These are phyloP conservation scores for Brachionus asplanchnoidis DNA, from an alignment of 1,140 invertebrate genomes.

Conservation along the genomic window DNA sequence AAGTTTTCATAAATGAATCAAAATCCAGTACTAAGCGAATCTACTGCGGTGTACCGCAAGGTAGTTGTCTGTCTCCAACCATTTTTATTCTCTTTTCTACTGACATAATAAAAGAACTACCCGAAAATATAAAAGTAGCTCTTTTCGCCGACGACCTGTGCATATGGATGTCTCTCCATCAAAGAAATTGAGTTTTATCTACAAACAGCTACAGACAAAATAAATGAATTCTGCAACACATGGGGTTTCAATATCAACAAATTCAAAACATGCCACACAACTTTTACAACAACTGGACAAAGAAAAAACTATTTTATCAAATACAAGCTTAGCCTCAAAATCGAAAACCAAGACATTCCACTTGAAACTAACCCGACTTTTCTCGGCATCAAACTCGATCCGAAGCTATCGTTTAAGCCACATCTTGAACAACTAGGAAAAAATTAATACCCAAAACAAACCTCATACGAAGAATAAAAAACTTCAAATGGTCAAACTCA, in stretches of 20 bases:
- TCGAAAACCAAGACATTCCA: neutral
- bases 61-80: neutral
- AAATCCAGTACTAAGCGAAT: neutral
- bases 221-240: neutral
- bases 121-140: neutral
- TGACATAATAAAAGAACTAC: neutral
- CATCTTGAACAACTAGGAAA: neutral
- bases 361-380: neutral
- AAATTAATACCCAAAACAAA: neutral
- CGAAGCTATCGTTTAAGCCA: neutral
- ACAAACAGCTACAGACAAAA: neutral
- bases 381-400: neutral
- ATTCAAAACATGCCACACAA: neutral
- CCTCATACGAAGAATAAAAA: neutral
- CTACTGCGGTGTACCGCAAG: neutral
- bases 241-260: neutral
- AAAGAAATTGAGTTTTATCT: neutral
- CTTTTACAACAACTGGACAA: neutral
- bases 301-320: too few relatives aligned
- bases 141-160: neutral
- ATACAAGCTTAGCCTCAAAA: too few relatives aligned
- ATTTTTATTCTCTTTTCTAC: neutral
- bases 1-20: neutral
- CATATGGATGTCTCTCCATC: neutral
- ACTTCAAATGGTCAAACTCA: slow-evolving; percentile 4